A percentile compares a stretch with the other conserved stretches of the same genome.
Evolutionary conservation across 2,888 invertebrate genomes (phyloP).

Genomic region (Dysmachus trigonus): DNA sequence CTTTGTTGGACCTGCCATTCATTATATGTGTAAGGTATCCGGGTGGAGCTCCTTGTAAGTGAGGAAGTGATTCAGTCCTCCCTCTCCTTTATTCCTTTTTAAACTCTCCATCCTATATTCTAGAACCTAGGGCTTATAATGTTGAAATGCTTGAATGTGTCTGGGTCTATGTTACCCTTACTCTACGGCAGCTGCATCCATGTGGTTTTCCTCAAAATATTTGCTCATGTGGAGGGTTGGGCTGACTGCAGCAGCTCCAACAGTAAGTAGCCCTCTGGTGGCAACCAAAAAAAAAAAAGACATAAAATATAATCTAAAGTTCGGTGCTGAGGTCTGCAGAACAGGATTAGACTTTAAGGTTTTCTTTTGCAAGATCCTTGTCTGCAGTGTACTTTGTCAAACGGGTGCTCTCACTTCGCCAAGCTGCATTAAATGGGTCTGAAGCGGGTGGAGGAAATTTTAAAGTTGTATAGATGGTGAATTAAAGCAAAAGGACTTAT

Average conservation of each 20-base stretch:
- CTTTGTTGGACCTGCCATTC: conserved; percentile 14
- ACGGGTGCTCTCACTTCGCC: neutral
- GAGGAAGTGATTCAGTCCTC: neutral
- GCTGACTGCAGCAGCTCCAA: neutral
- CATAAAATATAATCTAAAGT: neutral
- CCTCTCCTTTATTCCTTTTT: neutral
- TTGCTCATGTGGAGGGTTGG: neutral
- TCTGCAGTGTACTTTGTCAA: neutral
- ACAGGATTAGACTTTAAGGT: neutral
- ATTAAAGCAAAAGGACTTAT: neutral
- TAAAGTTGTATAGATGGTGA: neutral
- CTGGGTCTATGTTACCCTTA: neutral
- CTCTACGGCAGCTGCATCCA: neutral
- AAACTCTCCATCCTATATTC: too few species aligned
- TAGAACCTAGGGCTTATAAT: neutral
- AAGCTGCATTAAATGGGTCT: neutral
- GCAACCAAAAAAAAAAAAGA: neutral
- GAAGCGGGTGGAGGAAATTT: neutral
- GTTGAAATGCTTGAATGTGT: neutral
- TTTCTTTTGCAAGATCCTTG: neutral
- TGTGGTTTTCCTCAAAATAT: neutral
- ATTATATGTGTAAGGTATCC: neutral
- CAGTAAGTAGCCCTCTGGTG: neutral
- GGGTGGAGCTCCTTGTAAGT: neutral
- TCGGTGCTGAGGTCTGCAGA: neutral